Conservation (phyloP, 2,888 invertebrate genomes). For the Meloe dianella region DNA sequence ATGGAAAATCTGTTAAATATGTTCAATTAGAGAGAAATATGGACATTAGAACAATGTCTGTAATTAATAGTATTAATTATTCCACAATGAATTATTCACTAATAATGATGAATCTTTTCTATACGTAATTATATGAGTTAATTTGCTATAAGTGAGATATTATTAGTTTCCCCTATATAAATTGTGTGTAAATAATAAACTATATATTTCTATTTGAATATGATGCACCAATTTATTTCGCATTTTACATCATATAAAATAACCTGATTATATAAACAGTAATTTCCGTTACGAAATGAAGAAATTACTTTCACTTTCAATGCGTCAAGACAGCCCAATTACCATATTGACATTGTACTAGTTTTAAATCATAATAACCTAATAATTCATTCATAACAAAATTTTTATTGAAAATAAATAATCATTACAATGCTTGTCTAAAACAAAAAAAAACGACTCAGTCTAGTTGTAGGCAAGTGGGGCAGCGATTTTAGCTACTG, state of each 20-base stretch:
- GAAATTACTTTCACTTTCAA: slow-evolving; percentile 30
- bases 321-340: slow-evolving; percentile 19
- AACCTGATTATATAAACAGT: background rate
- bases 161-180: too few relatives aligned
- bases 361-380: slow-evolving; percentile 13
- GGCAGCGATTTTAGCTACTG: slow-evolving; percentile 28
- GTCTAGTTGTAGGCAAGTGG: slow-evolving; percentile 29
- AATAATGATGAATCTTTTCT: background rate
- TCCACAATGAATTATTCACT: background rate
- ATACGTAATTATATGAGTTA: background rate
- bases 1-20: background rate
- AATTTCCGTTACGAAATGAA: slow-evolving; percentile 13
- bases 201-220: too few relatives aligned
- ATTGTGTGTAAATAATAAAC: too few relatives aligned
- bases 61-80: background rate
- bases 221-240: background rate
- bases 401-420: slow-evolving; percentile 27
- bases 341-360: slow-evolving; percentile 26
- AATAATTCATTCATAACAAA: slow-evolving; percentile 22
- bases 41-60: background rate
- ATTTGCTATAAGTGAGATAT: too few relatives aligned
- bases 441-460: slow-evolving; percentile 13
- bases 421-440: slow-evolving; percentile 6
- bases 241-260: background rate
- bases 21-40: background rate